Base-by-base conservation (phyloP, 1,140 invertebrate species). In the Neodiprion pinetum region DNA sequence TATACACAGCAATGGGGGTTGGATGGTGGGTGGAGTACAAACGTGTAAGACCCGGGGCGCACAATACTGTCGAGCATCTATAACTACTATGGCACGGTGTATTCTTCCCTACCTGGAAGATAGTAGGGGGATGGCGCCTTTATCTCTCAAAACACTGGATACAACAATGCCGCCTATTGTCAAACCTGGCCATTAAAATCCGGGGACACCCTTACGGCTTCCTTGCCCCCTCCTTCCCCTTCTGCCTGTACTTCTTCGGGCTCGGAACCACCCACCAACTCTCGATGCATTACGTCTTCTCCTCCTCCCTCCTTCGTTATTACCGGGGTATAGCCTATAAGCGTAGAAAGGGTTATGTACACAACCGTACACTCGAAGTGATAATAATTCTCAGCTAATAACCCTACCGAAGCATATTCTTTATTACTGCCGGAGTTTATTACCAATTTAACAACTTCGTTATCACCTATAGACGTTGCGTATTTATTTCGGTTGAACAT, bases 151-250 rank as follows among this genome's bases (percentile, higher is more conserved):
- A 74, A 80, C 78, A 71, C 74, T 75, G 78, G 76, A 75, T 76
- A 81, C 72, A 68, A 74, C 74, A 81, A 74, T 75, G 40, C 61
- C 50, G 78, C 73, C 79, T 74, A 81, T 80, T 81, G 81, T 84
- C 76, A 83, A 84, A 85, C 78, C 81, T 82, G 80, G 80, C 80
- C 84, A 81, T 85, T 86, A 85, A 86, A 84, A 82, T 81, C 81
- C 80, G 73, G 47, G 70, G 67, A 72, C 65, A 65, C 71, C 74
- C 74, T 66, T 72, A 66, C 50, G 47, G 67, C 67, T 68, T 71
- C 70, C 73, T 74, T 67, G 66, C 49, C 67, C 53, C 53, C 53
- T 61, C 4, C 47, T 21, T 65, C 65, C 66, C 71, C 61, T 53
- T 48, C 11, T 14, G n/a, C 28, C 47, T 48, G 47, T 48, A 1